phyloP scores from a whole-genome alignment of 2,113 vertebrate species.

The Athene cunicularia region DNA sequence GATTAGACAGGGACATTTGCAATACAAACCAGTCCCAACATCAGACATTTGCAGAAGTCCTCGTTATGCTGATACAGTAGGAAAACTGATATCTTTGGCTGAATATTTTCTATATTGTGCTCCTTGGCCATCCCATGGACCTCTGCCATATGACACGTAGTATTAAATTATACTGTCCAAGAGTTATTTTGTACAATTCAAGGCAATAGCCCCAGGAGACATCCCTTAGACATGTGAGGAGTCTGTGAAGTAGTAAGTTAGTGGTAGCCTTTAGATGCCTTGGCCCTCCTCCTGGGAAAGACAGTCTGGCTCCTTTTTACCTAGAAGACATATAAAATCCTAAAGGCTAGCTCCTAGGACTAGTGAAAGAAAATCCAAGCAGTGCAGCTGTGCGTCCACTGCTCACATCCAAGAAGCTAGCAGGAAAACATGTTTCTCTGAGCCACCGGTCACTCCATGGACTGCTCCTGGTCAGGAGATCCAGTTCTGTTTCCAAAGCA shows the following conservation, averaged over 20 bases:
- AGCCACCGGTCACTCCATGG: fast-evolving
- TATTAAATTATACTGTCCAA: background rate
- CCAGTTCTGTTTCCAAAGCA: background rate
- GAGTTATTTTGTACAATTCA: background rate
- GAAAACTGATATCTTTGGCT: conserved; percentile 9
- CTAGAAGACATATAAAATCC: background rate
- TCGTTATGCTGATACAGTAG: background rate
- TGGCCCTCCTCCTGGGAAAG: background rate
- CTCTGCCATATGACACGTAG: background rate
- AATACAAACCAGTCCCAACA: background rate
- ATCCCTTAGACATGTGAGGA: background rate
- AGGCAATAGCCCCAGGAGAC: background rate
- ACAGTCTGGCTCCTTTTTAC: background rate
- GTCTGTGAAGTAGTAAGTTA: background rate
- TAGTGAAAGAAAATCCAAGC: background rate
- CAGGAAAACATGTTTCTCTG: background rate
- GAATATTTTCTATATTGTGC: background rate
- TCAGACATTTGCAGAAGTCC: background rate
- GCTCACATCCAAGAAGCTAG: background rate
- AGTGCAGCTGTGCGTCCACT: background rate
- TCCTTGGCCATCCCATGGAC: background rate
- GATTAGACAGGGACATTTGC: background rate
- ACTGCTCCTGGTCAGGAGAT: background rate
- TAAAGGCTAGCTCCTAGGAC: background rate
- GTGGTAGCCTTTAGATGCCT: background rate